These are phyloP conservation scores for Macroramphosus scolopax DNA, from an alignment of 2,797 vertebrate genomes.

Conservation along the genomic window DNA sequence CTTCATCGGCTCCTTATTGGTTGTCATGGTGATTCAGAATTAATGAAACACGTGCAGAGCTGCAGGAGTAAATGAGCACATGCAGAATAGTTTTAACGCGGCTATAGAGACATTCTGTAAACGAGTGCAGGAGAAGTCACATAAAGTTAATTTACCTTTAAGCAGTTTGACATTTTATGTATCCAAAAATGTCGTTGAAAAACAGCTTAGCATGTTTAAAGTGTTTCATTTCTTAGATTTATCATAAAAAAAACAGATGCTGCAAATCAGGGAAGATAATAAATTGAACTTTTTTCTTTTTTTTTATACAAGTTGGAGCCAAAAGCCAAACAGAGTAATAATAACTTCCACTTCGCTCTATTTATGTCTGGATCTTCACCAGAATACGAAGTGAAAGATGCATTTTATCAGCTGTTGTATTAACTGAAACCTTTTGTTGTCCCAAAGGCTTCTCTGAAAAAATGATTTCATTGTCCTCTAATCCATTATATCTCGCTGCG, in stretches of 20 bases:
- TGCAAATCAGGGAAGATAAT: too few species aligned
- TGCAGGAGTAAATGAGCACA: too few species aligned
- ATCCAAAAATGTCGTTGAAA: neutral
- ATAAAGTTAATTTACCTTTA: neutral
- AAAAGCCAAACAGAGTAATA: too few species aligned
- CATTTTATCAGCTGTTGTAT: slow-evolving; percentile 57
- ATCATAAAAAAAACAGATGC: too few species aligned
- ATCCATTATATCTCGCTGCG: slow-evolving; percentile 67
- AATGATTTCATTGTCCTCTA: slow-evolving; percentile 67
- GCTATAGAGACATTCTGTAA: neutral
- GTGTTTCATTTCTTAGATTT: neutral
- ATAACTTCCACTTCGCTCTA: slow-evolving; percentile 16
- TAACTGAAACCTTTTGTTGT: slow-evolving; percentile 55
- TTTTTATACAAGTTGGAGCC: too few species aligned
- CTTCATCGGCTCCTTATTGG: slow-evolving; percentile 4
- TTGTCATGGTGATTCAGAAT: too few species aligned
- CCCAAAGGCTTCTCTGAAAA: slow-evolving; percentile 51
- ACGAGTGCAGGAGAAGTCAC: neutral
- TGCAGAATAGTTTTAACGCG: too few species aligned
- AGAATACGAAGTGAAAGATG: slow-evolving; percentile 33
- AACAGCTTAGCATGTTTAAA: neutral
- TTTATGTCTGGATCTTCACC: slow-evolving; percentile 40
- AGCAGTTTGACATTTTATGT: neutral
- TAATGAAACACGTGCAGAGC: too few species aligned
- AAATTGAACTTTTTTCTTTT: too few species aligned